A percentile compares a stretch with the other conserved stretches of the same genome.
Evolutionary conservation across 2,797 vertebrate species (phyloP).

Genomic region (Phaenicophaeus curvirostris): DNA sequence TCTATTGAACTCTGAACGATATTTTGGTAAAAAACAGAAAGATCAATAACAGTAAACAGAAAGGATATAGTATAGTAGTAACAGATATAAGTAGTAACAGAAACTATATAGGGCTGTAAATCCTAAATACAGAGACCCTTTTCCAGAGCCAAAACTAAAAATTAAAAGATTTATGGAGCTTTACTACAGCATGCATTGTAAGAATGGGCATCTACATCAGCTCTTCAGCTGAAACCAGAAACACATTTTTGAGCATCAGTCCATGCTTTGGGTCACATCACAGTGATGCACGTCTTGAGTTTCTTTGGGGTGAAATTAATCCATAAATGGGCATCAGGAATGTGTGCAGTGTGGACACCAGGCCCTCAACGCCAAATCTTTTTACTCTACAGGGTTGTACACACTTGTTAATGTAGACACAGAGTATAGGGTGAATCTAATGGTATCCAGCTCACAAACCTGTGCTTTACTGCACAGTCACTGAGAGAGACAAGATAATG

Average conservation of each 20-base stretch:
- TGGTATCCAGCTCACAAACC: not conserved
- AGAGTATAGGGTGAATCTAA: not conserved
- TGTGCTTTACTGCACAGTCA: not conserved
- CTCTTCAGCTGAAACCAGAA: not conserved
- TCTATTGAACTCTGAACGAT: not conserved
- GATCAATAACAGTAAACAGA: not conserved
- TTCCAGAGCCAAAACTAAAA: not conserved
- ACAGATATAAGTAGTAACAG: too few species aligned
- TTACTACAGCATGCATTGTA: not conserved
- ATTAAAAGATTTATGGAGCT: not conserved
- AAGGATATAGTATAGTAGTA: too few species aligned
- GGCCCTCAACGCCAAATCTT: not conserved
- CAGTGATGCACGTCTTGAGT: not conserved
- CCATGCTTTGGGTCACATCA: not conserved
- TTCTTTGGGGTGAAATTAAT: not conserved
- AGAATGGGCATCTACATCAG: not conserved
- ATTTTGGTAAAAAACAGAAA: not conserved
- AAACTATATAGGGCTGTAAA: not conserved
- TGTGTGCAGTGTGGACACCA: not conserved
- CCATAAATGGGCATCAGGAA: not conserved
- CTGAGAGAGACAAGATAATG: not conserved
- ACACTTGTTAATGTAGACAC: not conserved
- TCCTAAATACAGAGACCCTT: not conserved
- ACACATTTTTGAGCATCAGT: not conserved
- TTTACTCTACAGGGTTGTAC: not conserved